phyloP scores from a whole-genome alignment of 2,888 invertebrate genomes.

The Arrhopalites spinosus region DNA sequence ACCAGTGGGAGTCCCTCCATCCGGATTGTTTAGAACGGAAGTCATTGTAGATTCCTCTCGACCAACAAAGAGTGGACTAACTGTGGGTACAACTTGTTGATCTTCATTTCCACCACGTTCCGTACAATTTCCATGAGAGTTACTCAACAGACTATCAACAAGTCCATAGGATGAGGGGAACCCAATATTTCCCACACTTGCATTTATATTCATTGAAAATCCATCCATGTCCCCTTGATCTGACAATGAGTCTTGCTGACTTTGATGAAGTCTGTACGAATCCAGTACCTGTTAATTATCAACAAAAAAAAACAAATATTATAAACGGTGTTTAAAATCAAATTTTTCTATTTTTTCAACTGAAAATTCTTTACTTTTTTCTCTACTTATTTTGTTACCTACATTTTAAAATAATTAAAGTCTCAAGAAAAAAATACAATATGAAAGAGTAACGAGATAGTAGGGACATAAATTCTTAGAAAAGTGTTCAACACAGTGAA shows the following conservation, averaged over 20 bases:
- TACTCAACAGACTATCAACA: conserved; percentile 7
- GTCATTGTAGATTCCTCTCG: background rate
- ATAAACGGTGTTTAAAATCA: no score
- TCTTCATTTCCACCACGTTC: conserved; percentile 13
- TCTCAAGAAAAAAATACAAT: no score
- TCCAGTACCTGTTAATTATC: background rate
- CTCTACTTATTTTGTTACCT: no score
- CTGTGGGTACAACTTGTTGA: conserved; percentile 33
- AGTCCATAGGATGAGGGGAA: conserved; percentile 15
- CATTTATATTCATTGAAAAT: background rate
- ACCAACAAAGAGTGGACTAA: conserved; percentile 19
- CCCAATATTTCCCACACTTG: conserved; percentile 30
- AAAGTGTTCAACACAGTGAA: no score
- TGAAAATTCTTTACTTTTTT: no score
- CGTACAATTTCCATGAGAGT: background rate
- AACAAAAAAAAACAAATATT: no score
- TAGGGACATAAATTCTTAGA: no score
- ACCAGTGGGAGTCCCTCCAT: background rate
- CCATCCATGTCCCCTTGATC: conserved; percentile 11
- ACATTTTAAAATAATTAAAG: no score
- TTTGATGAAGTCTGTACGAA: background rate
- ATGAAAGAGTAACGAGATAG: no score
- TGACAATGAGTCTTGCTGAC: background rate
- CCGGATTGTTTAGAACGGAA: background rate
- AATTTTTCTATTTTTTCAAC: no score